Evolutionary conservation across 2,888 invertebrate genomes (phyloP), one percentile per base, ranked within the genome.

Genomic region (Escarpia spicata): DNA sequence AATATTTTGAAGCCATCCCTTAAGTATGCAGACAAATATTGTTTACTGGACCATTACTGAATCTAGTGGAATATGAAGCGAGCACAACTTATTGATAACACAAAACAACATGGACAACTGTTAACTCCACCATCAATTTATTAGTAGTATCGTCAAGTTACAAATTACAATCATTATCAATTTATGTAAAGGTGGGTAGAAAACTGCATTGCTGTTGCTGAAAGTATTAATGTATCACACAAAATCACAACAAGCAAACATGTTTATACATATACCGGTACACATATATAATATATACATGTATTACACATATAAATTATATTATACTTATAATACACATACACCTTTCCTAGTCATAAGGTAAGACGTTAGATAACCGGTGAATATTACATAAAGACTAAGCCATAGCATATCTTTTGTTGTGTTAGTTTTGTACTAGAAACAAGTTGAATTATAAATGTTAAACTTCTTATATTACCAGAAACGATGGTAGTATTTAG

Each of bases 121-220:
- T 26, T 75, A 75, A 26, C 75, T 75, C 75, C 75, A 75, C 75
- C 75, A 75, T 75, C 75, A 75, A 75, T 75, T 75, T 75, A 75
- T 75, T 75, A 75, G 75, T 75, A 75, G 19, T 6, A 75, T 75
- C 19, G 75, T 19, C 75, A 75, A 75, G 75, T 75, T 75, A 75
- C 75, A 75, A 75, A 37, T 37, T 37, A 37, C 37, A 37, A 37
- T 37, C 37, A 37, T 37, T 37, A 37, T 26, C 6, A 26, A 26
- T 26, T 26, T 60, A 52, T 60, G 19, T 75, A 75, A 26, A 75
- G 1, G 26, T 75, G 6, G 19, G 75, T 75, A 75, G n/a, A 75
- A 75, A 75, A 75, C 75, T 75, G 75, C 75, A 75, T 75, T 75
- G 26, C 26, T n/a, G 6, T 75, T 75, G 75, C 75, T 75, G 75